These are phyloP conservation scores for Irena cyanogastra DNA, from an alignment of 2,113 vertebrate genomes.

Conservation along the genomic window DNA sequence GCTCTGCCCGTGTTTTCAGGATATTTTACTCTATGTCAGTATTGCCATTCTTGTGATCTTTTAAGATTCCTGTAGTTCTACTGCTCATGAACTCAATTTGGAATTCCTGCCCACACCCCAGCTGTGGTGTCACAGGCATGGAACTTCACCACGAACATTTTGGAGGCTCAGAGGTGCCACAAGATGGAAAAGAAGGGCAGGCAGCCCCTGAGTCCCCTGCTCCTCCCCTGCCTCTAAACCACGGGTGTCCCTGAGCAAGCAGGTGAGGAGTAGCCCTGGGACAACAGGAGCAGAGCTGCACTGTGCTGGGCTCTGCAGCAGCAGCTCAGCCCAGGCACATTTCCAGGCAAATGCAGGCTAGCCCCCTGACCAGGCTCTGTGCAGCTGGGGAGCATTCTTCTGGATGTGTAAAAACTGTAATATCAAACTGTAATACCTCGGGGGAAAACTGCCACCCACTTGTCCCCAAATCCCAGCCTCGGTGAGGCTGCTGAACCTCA, in stretches of 20 bases:
- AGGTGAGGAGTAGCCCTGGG: neutral
- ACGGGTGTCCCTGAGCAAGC: accelerated
- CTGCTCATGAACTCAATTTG: neutral
- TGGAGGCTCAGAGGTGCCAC: neutral
- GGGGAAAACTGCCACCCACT: neutral
- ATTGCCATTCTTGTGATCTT: neutral
- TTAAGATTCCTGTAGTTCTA: neutral
- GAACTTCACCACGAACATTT: neutral
- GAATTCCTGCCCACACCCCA: neutral
- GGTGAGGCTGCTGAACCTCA: neutral
- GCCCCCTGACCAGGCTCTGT: neutral
- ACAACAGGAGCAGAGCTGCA: neutral
- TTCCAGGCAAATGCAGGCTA: neutral
- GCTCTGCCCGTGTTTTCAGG: neutral
- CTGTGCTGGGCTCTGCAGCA: neutral
- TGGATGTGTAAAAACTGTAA: neutral
- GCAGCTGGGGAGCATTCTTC: neutral
- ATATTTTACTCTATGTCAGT: accelerated
- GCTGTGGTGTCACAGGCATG: neutral
- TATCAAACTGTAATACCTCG: neutral
- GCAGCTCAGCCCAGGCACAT: neutral
- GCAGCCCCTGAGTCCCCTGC: neutral
- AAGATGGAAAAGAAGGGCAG: neutral
- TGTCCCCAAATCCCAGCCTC: neutral
- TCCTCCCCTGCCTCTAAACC: neutral